Conservation (phyloP, 2,113 vertebrate genomes). For the Petroica traversi region DNA sequence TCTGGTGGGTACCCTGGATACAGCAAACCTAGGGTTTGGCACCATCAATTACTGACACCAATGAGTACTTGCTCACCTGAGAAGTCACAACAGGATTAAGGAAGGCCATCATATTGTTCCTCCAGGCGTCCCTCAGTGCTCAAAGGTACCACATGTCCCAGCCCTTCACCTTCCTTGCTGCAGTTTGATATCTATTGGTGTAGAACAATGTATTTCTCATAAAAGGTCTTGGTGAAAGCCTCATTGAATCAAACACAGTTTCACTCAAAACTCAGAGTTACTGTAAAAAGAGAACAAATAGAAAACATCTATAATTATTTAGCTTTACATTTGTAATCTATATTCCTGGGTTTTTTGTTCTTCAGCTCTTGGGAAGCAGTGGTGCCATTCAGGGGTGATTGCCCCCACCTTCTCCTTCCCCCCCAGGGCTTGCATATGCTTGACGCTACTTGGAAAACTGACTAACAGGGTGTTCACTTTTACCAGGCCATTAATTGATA, state of each 20-base stretch:
- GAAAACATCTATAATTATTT: not conserved
- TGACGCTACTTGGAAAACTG: constrained; percentile 59
- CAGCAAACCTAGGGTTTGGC: not conserved
- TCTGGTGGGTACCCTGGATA: not conserved
- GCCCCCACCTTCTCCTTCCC: not conserved
- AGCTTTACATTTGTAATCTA: not conserved
- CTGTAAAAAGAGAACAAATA: not conserved
- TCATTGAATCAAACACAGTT: not conserved
- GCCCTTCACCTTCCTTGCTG: not conserved
- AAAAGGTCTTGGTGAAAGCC: not conserved
- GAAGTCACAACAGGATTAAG: not conserved
- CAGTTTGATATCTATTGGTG: not conserved
- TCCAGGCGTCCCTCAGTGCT: not conserved
- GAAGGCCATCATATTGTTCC: not conserved
- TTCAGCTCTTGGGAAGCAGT: not conserved
- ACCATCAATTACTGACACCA: not conserved
- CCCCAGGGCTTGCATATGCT: constrained; percentile 21
- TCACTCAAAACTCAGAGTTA: not conserved
- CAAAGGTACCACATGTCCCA: not conserved
- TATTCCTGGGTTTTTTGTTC: not conserved
- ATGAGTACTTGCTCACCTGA: not conserved
- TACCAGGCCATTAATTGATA: constrained; percentile 83
- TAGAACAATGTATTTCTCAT: not conserved
- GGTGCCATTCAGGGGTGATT: not conserved
- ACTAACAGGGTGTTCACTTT: constrained; percentile 75